Percentiles rank a stretch among this genome's conserved stretches.
These are phyloP conservation scores for Uloborus plumipes DNA, from an alignment of 2,888 invertebrate genomes.

Conservation along the genomic window DNA sequence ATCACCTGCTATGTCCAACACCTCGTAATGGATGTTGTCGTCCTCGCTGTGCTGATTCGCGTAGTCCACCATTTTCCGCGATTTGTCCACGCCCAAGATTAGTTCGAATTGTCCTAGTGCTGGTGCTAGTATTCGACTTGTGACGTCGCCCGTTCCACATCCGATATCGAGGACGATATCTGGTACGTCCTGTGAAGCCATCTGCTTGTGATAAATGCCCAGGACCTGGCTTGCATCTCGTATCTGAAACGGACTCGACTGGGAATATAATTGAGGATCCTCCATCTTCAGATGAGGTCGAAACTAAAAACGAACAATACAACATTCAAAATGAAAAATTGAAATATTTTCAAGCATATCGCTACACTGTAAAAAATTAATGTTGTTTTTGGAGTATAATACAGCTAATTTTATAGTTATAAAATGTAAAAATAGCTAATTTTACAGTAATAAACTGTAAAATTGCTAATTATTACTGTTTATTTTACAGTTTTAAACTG, in stretches of 20 bases:
- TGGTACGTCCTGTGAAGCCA: slow-evolving; percentile 9
- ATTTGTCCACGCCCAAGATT: slow-evolving; percentile 48
- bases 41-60: slow-evolving; percentile 27
- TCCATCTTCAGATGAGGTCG: slow-evolving; percentile 27
- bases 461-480: too few species aligned
- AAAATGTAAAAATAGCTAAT: too few species aligned
- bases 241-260: slow-evolving; percentile 49
- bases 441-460: too few species aligned
- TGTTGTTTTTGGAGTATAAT: too few species aligned
- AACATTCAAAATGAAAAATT: too few species aligned
- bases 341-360: too few species aligned
- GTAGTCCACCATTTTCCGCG: slow-evolving; percentile 44
- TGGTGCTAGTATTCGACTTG: slow-evolving; percentile 45
- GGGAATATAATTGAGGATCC: slow-evolving; percentile 52
- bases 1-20: slow-evolving; percentile 54
- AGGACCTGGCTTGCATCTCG: slow-evolving; percentile 58
- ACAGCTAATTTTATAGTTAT: too few species aligned
- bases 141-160: slow-evolving; percentile 60
- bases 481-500: too few species aligned
- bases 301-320: too few species aligned
- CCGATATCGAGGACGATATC: slow-evolving; percentile 60
- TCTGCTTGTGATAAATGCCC: slow-evolving; percentile 25
- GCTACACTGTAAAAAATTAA: too few species aligned
- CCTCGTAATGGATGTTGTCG: slow-evolving; percentile 49
- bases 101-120: slow-evolving; percentile 25